These are phyloP conservation scores for Myotis davidii DNA, from an alignment of 2,113 vertebrate species.

Conservation along the genomic window DNA sequence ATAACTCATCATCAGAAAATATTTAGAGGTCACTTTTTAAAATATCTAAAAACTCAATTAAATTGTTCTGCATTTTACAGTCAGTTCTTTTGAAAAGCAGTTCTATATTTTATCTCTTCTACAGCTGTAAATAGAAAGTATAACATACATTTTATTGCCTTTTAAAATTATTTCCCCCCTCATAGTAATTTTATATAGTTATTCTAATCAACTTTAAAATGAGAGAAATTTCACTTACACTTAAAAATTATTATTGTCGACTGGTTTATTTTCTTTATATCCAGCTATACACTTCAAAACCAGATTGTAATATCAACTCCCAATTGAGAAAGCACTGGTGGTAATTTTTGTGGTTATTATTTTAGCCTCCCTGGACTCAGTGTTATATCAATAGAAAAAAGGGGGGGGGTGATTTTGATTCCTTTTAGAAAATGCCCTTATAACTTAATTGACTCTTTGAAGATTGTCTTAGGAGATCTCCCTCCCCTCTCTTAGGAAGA, in stretches of 20 bases:
- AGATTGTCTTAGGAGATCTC: slow-evolving; percentile 11
- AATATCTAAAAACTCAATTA: background rate
- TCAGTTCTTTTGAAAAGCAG: background rate
- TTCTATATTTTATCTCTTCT: background rate
- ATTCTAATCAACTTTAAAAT: slow-evolving; percentile 20
- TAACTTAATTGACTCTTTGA: background rate
- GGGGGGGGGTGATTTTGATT: background rate
- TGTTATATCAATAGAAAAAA: background rate
- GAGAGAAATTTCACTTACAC: slow-evolving; percentile 12
- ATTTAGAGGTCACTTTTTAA: slow-evolving; percentile 20
- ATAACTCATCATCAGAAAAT: slow-evolving; percentile 10
- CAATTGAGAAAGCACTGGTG: background rate
- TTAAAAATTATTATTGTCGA: slow-evolving; percentile 33
- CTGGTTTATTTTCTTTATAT: background rate
- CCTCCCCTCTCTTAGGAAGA: background rate
- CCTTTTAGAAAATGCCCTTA: slow-evolving; percentile 7
- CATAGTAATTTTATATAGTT: background rate
- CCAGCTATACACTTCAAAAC: background rate
- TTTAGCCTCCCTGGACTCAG: background rate
- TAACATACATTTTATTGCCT: background rate
- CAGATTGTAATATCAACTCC: background rate
- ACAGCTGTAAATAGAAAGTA: background rate
- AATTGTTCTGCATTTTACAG: slow-evolving; percentile 26
- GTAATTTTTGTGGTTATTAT: slow-evolving; percentile 55
- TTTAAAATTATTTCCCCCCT: background rate